Evolutionary conservation across 2,113 vertebrate genomes (phyloP), one percentile per base, ranked within the genome.

Genomic region (Boulengerochromis microlepis): DNA sequence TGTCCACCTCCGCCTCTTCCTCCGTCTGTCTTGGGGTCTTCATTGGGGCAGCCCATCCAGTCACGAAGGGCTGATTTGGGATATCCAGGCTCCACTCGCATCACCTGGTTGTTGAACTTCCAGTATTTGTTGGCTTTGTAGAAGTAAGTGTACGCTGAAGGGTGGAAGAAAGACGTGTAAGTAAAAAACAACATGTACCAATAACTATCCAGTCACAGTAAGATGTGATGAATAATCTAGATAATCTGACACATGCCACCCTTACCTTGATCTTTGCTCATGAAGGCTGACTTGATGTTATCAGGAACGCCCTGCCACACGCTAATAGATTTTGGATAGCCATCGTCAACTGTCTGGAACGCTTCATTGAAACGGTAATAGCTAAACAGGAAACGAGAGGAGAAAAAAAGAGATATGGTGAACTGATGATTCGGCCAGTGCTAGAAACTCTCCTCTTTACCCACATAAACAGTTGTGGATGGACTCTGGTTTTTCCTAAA

Each of bases 41-140:
- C 96, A 0, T 96, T 94, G 0, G 96, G 95, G 88, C 98, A 98
- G 87, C 97, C 96, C 96, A 98, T 96, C 97, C 97, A 98, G 92
- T 98, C 97, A 54, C 96, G 95, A 12, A 98, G 94, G 3, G 97
- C 97, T 1, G 98, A 98, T 86, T 98, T 98, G 86, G 98, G 98
- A 91, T 97, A 98, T 53, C 98, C 98, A 0, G 98, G 97, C 89
- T 98, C 98, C 31, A 98, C 98, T 9, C 96, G 97, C 95, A 98
- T 95, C 93, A 97, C 95, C 95, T 98, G 97, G 93, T 98, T 98
- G 94, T 98, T 98, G 93, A 97, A 98, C 91, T 98, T 98, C 98
- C 98, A 98, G 93, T 98, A 98, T 83, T 97, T 98, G 90, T 98
- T 98, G 76, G 96, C 97, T 95, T 98, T 98, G 95, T 98, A 98